Conservation (phyloP, 1,140 invertebrate species). For the Hycleus phaleratus region DNA sequence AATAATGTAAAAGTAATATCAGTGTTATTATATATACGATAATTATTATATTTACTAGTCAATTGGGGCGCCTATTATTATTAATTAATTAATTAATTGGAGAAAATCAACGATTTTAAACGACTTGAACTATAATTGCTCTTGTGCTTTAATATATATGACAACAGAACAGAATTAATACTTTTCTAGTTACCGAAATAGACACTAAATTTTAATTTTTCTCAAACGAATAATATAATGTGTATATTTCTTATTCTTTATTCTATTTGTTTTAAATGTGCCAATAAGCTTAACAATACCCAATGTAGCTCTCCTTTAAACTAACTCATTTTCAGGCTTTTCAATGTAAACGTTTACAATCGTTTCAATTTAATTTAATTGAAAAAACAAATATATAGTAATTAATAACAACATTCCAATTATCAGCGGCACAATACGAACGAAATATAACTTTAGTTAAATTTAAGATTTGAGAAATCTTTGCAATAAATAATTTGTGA, state of each 20-base stretch:
- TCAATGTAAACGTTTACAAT: too few species aligned
- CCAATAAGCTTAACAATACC: conserved; percentile 9
- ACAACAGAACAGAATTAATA: conserved; percentile 3
- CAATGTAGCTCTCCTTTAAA: too few species aligned
- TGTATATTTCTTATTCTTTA: not conserved
- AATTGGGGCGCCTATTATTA: conserved; percentile 29
- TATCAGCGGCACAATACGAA: conserved; percentile 13
- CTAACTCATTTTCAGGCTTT: too few species aligned
- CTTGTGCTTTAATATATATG: conserved; percentile 1
- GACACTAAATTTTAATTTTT: not conserved
- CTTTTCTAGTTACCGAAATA: conserved; percentile 14
- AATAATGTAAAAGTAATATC: conserved; percentile 23
- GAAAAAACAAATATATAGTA: too few species aligned
- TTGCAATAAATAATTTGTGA: conserved; percentile 18
- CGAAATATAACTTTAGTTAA: too few species aligned
- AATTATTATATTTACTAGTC: conserved; percentile 33
- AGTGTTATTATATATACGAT: conserved; percentile 22
- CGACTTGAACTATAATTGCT: not conserved
- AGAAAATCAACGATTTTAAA: conserved; percentile 23
- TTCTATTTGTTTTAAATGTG: conserved; percentile 10
- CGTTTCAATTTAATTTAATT: too few species aligned
- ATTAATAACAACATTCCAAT: conserved; percentile 11
- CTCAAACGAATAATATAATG: not conserved
- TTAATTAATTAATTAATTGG: conserved; percentile 1
- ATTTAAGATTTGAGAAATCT: conserved; percentile 6